phyloP scores from a whole-genome alignment of 2,113 vertebrate species.

The Genyomyrus donnyi region DNA sequence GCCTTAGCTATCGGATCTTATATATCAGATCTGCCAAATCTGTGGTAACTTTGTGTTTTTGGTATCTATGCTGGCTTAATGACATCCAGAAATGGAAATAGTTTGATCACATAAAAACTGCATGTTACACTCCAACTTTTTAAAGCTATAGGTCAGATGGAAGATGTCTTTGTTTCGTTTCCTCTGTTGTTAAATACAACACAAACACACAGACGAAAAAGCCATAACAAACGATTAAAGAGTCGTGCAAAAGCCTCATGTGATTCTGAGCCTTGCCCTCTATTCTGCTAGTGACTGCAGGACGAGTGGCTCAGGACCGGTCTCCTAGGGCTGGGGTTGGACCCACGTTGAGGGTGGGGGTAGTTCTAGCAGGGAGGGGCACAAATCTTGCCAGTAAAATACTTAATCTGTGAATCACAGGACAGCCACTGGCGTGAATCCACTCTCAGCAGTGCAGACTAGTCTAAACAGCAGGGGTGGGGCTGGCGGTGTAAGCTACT shows the following conservation, averaged over 20 bases:
- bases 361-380: not conserved
- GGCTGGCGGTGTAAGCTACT: not conserved
- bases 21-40: not conserved
- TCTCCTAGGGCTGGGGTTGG: not conserved
- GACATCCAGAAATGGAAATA: not conserved
- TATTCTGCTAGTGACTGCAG: not conserved
- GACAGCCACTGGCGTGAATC: not conserved
- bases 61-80: not conserved
- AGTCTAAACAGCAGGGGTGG: not conserved
- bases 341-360: not conserved
- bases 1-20: not conserved
- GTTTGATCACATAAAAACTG: not conserved
- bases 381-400: slow-evolving; percentile 46
- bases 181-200: not conserved
- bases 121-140: not conserved
- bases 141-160: not conserved
- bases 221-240: not conserved
- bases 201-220: not conserved
- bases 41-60: not conserved
- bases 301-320: not conserved
- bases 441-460: not conserved
- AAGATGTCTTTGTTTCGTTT: not conserved
- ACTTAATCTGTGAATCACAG: slow-evolving; percentile 65
- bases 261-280: not conserved
- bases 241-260: not conserved